Conservation (phyloP, 2,797 vertebrate genomes). For the Phaenicophaeus curvirostris region DNA sequence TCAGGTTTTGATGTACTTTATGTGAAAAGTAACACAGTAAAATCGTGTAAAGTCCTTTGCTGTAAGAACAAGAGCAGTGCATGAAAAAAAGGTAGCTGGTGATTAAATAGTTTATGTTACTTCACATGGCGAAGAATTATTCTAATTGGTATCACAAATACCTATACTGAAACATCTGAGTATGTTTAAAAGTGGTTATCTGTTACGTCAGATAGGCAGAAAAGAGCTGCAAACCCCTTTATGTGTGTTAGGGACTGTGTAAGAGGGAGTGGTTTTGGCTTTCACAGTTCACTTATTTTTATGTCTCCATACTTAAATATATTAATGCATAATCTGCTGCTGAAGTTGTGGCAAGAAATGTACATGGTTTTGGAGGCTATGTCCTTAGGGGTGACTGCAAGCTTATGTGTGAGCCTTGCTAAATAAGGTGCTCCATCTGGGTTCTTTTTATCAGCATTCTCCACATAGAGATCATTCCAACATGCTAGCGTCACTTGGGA, state of each 20-base stretch:
- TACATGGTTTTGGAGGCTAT: background rate
- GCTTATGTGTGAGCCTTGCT: background rate
- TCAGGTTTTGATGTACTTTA: background rate
- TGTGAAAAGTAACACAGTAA: background rate
- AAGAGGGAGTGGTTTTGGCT: background rate
- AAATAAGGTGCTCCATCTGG: constrained; percentile 25
- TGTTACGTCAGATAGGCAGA: background rate
- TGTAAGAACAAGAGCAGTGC: background rate
- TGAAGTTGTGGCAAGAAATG: background rate
- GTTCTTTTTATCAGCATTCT: constrained; percentile 40
- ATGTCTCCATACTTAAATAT: background rate
- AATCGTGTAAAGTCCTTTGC: background rate
- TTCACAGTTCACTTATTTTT: background rate
- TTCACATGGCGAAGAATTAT: background rate
- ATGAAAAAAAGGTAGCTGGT: background rate
- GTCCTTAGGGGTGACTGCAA: background rate
- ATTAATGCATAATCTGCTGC: background rate
- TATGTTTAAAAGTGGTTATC: background rate
- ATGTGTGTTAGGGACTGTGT: background rate
- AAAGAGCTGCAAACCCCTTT: background rate
- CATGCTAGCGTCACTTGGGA: background rate
- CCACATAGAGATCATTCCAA: constrained; percentile 41
- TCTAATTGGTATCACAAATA: background rate
- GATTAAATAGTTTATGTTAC: background rate
- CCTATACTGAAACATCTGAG: background rate